Evolutionary conservation across 2,797 vertebrate species (phyloP), one percentile per base, ranked within the genome.

Genomic region (Cryptoblepharus egeriae): DNA sequence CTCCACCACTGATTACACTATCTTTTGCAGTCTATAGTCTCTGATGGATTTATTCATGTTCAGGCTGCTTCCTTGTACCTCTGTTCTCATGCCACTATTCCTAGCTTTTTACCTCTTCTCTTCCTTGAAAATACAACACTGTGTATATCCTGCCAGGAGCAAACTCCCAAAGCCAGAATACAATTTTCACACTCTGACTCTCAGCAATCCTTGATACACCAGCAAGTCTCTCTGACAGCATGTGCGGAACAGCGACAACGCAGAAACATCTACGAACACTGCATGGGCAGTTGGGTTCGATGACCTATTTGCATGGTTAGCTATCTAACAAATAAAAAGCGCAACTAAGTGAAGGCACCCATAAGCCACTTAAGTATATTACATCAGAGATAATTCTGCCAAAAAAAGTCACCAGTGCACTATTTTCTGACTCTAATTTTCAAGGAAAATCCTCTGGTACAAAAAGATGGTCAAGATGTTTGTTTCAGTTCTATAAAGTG

Each of bases 401-500:
- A n/a, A 24, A 28, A 32, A 49, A 52, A 49, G 15, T 52, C 64
- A 12, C 60, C 60, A 20, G 15, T 28, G 18, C 2, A 26, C 8
- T 81, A 74, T 81, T 57, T 55, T 57, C 49, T 74, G 28, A 52
- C 67, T 64, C 71, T 67, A 35, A 65, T 49, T 68, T 39, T 80
- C 49, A 61, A 58, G 63, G 22, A 63, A 63, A 68, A 1, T 64
- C 8, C 60, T 64, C 30, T 58, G 71, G 65, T 67, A 26, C 52
- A 74, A 28, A 11, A 57, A 67, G 18, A n/a, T 68, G 15, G 61
- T 74, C 9, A 75, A 65, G 32, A 42, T 20, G 39, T 39, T 61
- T 85, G 5, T 57, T 88, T 87, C 87, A 87, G 64, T 80, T 52
- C 32, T 70, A 22, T 35, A 58, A 32, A 78, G 24, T 72, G 82